Evolutionary conservation across 2,888 invertebrate genomes (phyloP).

Genomic region (Cerastoderma edule): DNA sequence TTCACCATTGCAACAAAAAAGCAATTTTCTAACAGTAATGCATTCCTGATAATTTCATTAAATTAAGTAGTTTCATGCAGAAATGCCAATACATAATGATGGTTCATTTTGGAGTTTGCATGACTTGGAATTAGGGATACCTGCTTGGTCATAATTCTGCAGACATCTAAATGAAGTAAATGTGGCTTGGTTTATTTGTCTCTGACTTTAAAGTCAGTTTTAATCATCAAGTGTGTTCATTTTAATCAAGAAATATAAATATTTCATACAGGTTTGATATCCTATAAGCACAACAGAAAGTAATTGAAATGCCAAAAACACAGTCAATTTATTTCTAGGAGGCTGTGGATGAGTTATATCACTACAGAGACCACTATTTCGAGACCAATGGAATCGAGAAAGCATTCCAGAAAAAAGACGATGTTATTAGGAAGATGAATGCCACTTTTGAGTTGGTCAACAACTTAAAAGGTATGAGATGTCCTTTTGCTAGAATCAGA

Average conservation of each 20-base stretch:
- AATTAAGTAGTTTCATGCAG: background rate
- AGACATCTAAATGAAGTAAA: background rate
- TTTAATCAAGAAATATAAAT: background rate
- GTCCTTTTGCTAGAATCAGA: too few species aligned
- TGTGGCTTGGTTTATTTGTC: too few species aligned
- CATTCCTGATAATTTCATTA: background rate
- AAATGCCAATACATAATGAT: background rate
- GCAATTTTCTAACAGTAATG: background rate
- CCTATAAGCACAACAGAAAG: background rate
- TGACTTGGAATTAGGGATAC: background rate
- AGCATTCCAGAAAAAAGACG: slow-evolving; percentile 88
- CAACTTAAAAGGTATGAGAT: slow-evolving; percentile 88
- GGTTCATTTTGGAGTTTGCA: background rate
- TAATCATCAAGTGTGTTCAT: too few species aligned
- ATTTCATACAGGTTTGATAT: background rate
- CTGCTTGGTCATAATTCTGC: background rate
- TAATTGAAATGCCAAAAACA: background rate
- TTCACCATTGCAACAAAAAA: too few species aligned
- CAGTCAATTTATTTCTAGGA: slow-evolving; percentile 84
- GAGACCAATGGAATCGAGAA: slow-evolving; percentile 89
- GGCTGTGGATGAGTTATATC: slow-evolving; percentile 88
- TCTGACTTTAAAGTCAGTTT: too few species aligned
- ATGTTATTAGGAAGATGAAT: slow-evolving; percentile 88
- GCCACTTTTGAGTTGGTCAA: slow-evolving; percentile 88
- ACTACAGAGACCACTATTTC: slow-evolving; percentile 91